Evolutionary conservation across 2,888 invertebrate species (phyloP).

Genomic region (Catocala sponsa): DNA sequence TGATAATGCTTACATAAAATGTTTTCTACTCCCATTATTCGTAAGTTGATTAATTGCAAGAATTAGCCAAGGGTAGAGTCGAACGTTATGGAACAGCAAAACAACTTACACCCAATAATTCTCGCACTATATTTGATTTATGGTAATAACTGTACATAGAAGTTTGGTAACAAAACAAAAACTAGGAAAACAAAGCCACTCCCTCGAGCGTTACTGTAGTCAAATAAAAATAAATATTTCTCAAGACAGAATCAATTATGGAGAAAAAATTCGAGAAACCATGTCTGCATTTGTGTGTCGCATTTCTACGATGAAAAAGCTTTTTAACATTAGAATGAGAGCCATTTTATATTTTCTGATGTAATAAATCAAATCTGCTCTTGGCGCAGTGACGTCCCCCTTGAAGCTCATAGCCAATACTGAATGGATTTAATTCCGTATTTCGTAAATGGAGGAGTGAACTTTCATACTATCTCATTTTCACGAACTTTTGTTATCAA

Average conservation of each 20-base stretch:
- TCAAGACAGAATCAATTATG: constrained; percentile 57
- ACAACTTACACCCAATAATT: constrained; percentile 50
- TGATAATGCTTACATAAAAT: background rate
- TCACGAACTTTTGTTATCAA: background rate
- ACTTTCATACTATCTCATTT: constrained; percentile 10
- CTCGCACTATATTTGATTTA: constrained; percentile 54
- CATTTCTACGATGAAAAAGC: constrained; percentile 56
- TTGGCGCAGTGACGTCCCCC: constrained; percentile 52
- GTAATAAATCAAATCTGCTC: constrained; percentile 65
- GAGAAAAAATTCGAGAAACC: constrained; percentile 54
- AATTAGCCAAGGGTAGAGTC: constrained; percentile 38
- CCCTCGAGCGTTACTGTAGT: constrained; percentile 35
- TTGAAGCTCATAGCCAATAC: constrained; percentile 52
- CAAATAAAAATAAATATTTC: constrained; percentile 49
- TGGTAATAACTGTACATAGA: constrained; percentile 44
- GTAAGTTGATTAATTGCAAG: constrained; percentile 44
- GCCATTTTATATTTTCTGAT: constrained; percentile 60
- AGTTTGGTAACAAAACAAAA: constrained; percentile 47
- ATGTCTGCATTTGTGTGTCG: constrained; percentile 60
- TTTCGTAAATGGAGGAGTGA: constrained; percentile 31
- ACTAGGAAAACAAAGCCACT: constrained; percentile 46
- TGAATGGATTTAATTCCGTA: constrained; percentile 52
- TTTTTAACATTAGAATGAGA: constrained; percentile 55
- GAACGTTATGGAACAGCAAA: constrained; percentile 37
- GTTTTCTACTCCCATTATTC: constrained; percentile 15